These are phyloP conservation scores for Idaea aversata DNA, from an alignment of 2,888 invertebrate species.

Conservation along the genomic window DNA sequence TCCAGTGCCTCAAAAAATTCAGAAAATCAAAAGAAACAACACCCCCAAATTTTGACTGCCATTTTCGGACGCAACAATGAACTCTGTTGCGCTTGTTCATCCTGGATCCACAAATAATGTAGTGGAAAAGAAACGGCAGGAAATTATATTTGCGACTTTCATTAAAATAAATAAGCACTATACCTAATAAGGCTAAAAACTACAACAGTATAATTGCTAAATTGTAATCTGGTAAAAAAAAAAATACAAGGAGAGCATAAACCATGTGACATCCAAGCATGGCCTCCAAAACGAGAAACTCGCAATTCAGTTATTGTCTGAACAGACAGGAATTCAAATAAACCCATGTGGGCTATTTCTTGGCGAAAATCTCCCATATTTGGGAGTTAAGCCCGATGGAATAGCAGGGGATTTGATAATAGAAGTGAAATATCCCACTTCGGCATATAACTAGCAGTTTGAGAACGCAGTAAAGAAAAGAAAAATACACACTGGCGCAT, in stretches of 20 bases:
- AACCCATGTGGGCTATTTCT: slow-evolving; percentile 13
- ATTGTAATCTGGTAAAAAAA: slow-evolving; percentile 13
- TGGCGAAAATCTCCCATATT: slow-evolving; percentile 14
- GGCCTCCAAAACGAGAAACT: slow-evolving; percentile 11
- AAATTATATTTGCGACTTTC: no score
- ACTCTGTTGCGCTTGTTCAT: no score
- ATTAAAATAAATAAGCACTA: no score
- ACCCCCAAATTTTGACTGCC: no score
- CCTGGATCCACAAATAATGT: no score
- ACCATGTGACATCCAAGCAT: slow-evolving; percentile 5
- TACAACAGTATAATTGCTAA: no score
- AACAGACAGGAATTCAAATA: slow-evolving; percentile 2
- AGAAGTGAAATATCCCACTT: slow-evolving; percentile 24
- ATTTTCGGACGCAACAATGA: no score
- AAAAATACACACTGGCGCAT: no score
- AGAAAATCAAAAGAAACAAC: no score
- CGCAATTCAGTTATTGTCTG: slow-evolving; percentile 7
- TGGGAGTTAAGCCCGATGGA: slow-evolving; percentile 22
- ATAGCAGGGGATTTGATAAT: slow-evolving; percentile 15
- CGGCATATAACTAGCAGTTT: slow-evolving; percentile 13
- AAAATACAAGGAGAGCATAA: slow-evolving; percentile 5
- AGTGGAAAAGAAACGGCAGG: no score
- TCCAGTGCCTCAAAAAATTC: no score
- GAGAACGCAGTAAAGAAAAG: slow-evolving; percentile 14
- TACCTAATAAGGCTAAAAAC: no score